phyloP scores from a whole-genome alignment of 2,113 vertebrate genomes.

The Manacus vitellinus region DNA sequence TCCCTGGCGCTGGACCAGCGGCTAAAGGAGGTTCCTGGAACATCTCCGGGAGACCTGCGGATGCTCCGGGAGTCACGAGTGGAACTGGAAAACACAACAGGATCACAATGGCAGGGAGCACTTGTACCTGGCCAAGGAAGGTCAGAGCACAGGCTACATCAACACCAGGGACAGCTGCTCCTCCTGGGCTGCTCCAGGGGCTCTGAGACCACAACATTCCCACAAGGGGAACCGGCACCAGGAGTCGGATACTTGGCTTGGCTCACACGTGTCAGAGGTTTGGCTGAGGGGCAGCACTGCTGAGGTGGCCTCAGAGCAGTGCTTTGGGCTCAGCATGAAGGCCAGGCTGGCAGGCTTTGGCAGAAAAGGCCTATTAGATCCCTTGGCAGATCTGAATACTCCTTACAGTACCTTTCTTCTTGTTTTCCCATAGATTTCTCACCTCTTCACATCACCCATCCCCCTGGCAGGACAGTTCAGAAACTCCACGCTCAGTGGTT shows the following conservation, averaged over 20 bases:
- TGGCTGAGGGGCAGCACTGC: background rate
- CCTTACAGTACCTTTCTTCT: background rate
- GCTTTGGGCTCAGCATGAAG: background rate
- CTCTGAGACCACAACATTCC: background rate
- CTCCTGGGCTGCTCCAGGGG: background rate
- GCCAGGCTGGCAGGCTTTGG: background rate
- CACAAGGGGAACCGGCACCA: background rate
- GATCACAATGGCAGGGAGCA: background rate
- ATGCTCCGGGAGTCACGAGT: slow-evolving; percentile 15
- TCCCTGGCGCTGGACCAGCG: slow-evolving; percentile 52
- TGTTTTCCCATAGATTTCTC: background rate
- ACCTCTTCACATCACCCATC: background rate
- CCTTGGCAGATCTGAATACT: background rate
- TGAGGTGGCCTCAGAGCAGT: background rate
- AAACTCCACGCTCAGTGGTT: background rate
- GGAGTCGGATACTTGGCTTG: fast-evolving
- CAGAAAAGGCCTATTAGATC: background rate
- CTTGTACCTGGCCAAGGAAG: background rate
- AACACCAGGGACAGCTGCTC: background rate
- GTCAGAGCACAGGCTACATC: background rate
- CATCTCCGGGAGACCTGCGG: slow-evolving; percentile 32
- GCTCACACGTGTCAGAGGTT: fast-evolving
- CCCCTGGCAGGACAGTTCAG: background rate
- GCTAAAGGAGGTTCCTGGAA: slow-evolving; percentile 67
- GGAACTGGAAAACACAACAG: slow-evolving; percentile 47